Percentiles rank a stretch among this genome's conserved stretches.
Evolutionary conservation across 1,140 invertebrate species (phyloP).

Genomic region (Plectus sambesii): DNA sequence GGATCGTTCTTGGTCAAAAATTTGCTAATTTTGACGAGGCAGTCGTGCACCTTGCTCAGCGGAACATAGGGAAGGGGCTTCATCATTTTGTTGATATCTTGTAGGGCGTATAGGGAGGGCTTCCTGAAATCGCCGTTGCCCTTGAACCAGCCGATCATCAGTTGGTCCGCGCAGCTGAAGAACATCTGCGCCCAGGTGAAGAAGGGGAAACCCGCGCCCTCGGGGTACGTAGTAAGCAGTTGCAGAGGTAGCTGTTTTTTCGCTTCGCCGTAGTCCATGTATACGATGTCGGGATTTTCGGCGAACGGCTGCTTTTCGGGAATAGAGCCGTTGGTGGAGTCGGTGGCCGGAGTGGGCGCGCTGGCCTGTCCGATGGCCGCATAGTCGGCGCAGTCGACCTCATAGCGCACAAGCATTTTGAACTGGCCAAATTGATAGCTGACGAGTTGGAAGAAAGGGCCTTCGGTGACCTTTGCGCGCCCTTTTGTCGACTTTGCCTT

Average conservation of each 20-base stretch:
- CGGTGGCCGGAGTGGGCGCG: background rate
- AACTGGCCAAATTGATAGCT: constrained; percentile 42
- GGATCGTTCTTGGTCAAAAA: constrained; percentile 39
- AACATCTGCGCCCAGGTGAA: constrained; percentile 44
- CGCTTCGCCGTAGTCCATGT: constrained; percentile 38
- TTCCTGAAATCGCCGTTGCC: constrained; percentile 44
- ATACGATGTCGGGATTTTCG: constrained; percentile 29
- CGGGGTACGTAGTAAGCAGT: constrained; percentile 41
- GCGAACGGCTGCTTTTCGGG: constrained; percentile 38
- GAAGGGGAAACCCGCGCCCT: constrained; percentile 19
- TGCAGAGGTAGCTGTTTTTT: constrained; percentile 36
- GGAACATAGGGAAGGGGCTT: constrained; percentile 42
- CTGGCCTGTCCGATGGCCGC: constrained; percentile 27
- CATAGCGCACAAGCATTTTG: constrained; percentile 42
- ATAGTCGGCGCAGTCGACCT: constrained; percentile 42
- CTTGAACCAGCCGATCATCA: constrained; percentile 44
- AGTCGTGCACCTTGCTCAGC: constrained; percentile 42
- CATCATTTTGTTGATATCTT: constrained; percentile 41
- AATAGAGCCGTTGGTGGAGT: constrained; percentile 10
- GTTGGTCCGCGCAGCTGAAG: constrained; percentile 35
- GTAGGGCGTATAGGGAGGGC: constrained; percentile 34
- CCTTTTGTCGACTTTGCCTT: constrained; percentile 41
- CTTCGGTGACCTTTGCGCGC: constrained; percentile 32
- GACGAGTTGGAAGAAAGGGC: constrained; percentile 45
- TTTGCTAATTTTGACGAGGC: constrained; percentile 37